A percentile compares a stretch with the other conserved stretches of the same genome.
phyloP scores from a whole-genome alignment of 2,113 vertebrate species.

The Octodon degus region DNA sequence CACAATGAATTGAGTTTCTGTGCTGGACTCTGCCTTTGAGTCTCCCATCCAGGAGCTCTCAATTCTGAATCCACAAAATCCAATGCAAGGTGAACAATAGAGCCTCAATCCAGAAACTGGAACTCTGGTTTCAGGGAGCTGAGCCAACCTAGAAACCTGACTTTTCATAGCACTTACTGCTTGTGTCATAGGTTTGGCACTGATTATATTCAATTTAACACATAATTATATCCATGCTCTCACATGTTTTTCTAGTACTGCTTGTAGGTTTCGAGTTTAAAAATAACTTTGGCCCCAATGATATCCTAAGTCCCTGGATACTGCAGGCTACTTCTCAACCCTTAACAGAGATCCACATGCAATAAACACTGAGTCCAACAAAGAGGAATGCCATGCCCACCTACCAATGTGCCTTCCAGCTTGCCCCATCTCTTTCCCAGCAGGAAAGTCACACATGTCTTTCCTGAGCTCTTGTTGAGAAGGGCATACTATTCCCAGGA shows the following conservation, averaged over 20 bases:
- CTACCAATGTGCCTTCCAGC: background rate
- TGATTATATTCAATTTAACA: conserved; percentile 57
- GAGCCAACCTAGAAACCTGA: conserved; percentile 15
- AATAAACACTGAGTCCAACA: background rate
- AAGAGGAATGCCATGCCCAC: background rate
- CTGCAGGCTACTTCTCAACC: background rate
- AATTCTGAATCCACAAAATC: background rate
- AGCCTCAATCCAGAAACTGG: conserved; percentile 9
- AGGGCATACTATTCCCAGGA: background rate
- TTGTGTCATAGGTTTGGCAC: conserved; percentile 60
- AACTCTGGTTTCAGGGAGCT: background rate
- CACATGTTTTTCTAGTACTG: conserved; percentile 42
- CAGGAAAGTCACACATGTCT: background rate
- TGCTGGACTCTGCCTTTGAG: background rate
- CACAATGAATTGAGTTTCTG: conserved; percentile 49
- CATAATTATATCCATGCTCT: conserved; percentile 46
- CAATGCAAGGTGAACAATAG: conserved; percentile 38
- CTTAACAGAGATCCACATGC: background rate
- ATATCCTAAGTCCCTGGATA: conserved; percentile 20
- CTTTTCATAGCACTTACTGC: conserved; percentile 30
- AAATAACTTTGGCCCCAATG: conserved; percentile 1
- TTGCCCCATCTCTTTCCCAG: background rate
- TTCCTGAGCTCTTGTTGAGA: background rate
- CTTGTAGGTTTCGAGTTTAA: background rate
- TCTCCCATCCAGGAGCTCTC: conserved; percentile 23